A percentile compares a stretch with the other conserved stretches of the same genome.
These are phyloP conservation scores for Eurystomus glaucurus DNA, from an alignment of 2,797 vertebrate species.

Conservation along the genomic window DNA sequence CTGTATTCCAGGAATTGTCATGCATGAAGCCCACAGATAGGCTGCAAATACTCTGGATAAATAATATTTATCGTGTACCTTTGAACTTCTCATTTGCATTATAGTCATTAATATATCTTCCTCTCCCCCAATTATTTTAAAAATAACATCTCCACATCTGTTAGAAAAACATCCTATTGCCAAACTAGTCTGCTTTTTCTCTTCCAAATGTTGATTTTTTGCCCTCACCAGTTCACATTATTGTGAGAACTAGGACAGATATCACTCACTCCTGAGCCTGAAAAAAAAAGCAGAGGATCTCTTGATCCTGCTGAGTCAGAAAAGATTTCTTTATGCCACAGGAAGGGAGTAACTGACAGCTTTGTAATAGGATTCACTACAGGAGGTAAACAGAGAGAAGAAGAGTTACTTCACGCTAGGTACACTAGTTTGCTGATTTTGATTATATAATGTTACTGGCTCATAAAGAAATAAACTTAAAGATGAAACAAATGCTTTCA, in stretches of 20 bases:
- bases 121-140: not conserved
- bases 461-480: not conserved
- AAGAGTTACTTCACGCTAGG: not conserved
- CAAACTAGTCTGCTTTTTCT: not conserved
- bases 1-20: not conserved
- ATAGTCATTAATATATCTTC: not conserved
- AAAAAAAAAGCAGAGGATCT: rapidly evolving
- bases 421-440: not conserved
- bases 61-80: not conserved
- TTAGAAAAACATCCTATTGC: not conserved
- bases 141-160: not conserved
- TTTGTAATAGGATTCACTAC: conserved; percentile 4
- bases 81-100: not conserved
- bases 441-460: not conserved
- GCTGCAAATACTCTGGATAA: not conserved
- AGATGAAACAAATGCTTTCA: not conserved
- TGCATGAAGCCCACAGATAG: not conserved
- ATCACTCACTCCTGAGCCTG: not conserved
- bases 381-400: conserved; percentile 6
- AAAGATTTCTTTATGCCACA: not conserved
- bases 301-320: conserved; percentile 3
- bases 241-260: not conserved
- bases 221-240: not conserved
- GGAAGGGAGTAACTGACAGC: conserved; percentile 1
- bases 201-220: not conserved